Evolutionary conservation across 2,113 vertebrate genomes (phyloP).

Genomic region (Platysteira castanea): DNA sequence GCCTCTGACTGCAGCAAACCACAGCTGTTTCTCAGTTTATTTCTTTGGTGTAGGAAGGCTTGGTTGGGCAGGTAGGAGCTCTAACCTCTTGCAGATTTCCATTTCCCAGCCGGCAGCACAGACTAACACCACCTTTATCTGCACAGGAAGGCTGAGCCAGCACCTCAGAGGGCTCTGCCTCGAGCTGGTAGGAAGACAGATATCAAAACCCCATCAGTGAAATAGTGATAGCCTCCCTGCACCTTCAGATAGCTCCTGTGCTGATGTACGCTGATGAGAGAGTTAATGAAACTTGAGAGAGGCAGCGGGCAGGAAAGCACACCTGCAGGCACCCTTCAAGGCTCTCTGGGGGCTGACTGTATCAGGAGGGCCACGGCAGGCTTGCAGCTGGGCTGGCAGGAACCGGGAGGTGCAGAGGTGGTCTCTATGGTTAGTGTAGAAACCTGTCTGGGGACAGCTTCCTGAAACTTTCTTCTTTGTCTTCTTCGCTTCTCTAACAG

Average conservation of each 20-base stretch:
- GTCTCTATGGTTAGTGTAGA: slow-evolving; percentile 44
- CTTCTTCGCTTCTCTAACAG: neutral
- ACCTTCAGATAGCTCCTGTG: slow-evolving; percentile 22
- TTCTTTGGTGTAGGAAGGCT: neutral
- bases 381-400: slow-evolving; percentile 42
- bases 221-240: neutral
- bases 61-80: neutral
- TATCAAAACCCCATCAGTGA: neutral
- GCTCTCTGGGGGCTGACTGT: neutral
- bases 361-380: neutral
- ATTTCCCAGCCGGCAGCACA: neutral
- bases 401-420: slow-evolving; percentile 28
- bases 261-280: slow-evolving; percentile 7
- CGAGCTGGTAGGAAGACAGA: neutral
- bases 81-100: neutral
- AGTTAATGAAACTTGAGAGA: neutral
- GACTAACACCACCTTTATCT: neutral
- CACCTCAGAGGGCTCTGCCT: neutral
- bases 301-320: slow-evolving; percentile 11
- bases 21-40: neutral
- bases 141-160: slow-evolving; percentile 15
- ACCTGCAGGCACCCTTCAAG: slow-evolving; percentile 41
- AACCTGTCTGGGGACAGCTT: slow-evolving; percentile 31
- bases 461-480: slow-evolving; percentile 41
- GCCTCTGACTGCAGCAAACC: neutral